Evolutionary conservation across 2,888 invertebrate genomes (phyloP).

Genomic region (Dimorphilus gyrociliatus): DNA sequence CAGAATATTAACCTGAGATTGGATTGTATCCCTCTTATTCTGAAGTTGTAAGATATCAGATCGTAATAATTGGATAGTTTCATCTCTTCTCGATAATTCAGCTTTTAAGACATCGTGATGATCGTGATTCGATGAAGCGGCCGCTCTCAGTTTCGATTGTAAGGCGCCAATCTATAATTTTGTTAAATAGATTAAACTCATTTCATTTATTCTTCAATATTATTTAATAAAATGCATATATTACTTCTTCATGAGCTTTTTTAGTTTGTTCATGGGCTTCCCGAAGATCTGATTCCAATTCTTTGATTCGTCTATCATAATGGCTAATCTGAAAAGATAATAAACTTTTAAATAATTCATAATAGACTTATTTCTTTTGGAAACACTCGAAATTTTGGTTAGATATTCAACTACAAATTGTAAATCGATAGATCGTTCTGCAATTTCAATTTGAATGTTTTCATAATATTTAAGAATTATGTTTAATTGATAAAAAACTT

Average conservation of each 20-base stretch:
- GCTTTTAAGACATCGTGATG: slow-evolving; percentile 28
- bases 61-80: slow-evolving; percentile 31
- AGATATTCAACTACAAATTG: too few species aligned
- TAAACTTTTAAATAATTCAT: neutral
- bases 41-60: slow-evolving; percentile 25
- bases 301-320: slow-evolving; percentile 23
- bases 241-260: slow-evolving; percentile 25
- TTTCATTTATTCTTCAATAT: too few species aligned
- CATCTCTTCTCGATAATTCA: slow-evolving; percentile 28
- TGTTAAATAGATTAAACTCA: neutral
- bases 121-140: slow-evolving; percentile 22
- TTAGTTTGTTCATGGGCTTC: slow-evolving; percentile 23
- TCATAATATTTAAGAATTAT: too few species aligned
- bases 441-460: too few species aligned
- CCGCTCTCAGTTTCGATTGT: slow-evolving; percentile 24
- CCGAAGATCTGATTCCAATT: slow-evolving; percentile 22
- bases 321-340: slow-evolving; percentile 17
- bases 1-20: slow-evolving; percentile 25
- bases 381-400: neutral
- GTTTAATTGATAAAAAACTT: too few species aligned
- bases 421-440: too few species aligned
- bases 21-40: slow-evolving; percentile 27
- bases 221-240: too few species aligned
- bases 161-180: slow-evolving; percentile 17
- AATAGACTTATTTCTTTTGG: neutral